Evolutionary conservation across 2,888 invertebrate species (phyloP).

Genomic region (Orchesellides sinensis): DNA sequence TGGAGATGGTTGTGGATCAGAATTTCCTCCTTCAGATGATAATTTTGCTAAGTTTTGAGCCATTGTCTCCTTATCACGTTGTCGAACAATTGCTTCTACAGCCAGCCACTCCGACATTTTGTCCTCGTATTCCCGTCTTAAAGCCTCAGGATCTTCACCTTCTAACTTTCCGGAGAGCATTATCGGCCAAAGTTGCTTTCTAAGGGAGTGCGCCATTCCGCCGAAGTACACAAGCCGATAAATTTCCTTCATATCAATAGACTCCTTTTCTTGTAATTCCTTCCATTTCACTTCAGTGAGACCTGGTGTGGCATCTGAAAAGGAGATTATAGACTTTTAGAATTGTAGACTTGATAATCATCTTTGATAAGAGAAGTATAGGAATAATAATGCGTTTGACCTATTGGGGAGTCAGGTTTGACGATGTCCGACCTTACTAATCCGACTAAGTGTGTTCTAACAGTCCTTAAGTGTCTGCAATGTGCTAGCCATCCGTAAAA

Average conservation of each 20-base stretch:
- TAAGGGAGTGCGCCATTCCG: conserved; percentile 87
- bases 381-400: conserved; percentile 51
- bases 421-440: conserved; percentile 83
- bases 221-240: conserved; percentile 91
- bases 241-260: conserved; percentile 82
- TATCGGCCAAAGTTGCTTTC: conserved; percentile 79
- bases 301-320: conserved; percentile 77
- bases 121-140: conserved; percentile 80
- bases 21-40: conserved; percentile 85
- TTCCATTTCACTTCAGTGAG: conserved; percentile 88
- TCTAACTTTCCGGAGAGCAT: conserved; percentile 71
- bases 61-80: conserved; percentile 88
- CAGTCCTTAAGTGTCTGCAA: conserved; percentile 93
- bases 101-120: conserved; percentile 97
- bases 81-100: conserved; percentile 93
- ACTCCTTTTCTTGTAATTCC: conserved; percentile 81
- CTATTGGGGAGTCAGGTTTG: conserved; percentile 78
- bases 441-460: conserved; percentile 93
- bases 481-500: conserved; percentile 98
- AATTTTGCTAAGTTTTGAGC: conserved; percentile 91
- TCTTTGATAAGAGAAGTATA: too few species aligned
- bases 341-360: neutral
- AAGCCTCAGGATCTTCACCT: conserved; percentile 69
- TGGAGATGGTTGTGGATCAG: conserved; percentile 65
- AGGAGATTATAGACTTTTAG: too few species aligned